Percentiles rank a stretch among this genome's conserved stretches.
Evolutionary conservation across 1,140 invertebrate species (phyloP).

Genomic region (Caenorhabditis briggsae): DNA sequence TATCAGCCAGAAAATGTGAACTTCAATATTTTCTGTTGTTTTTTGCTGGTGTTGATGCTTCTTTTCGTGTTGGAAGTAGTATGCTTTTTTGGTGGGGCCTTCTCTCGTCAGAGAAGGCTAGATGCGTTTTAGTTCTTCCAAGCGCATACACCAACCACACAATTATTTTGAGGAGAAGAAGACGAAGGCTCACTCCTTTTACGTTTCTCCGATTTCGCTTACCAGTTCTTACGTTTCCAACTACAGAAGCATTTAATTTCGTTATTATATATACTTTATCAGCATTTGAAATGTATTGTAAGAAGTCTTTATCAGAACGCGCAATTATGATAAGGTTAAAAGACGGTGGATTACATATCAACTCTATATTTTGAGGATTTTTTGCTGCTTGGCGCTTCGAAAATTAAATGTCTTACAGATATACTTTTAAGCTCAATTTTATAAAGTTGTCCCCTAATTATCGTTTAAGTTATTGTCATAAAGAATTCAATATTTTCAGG

Average conservation of each 20-base stretch:
- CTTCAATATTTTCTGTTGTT: no score
- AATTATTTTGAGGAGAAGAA: slow-evolving; percentile 40
- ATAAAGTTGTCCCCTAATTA: no score
- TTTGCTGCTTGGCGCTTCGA: no score
- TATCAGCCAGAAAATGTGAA: no score
- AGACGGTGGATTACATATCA: no score
- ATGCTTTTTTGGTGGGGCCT: not conserved
- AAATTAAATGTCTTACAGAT: no score
- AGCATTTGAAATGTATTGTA: no score
- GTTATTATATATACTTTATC: no score
- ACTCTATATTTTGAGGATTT: no score
- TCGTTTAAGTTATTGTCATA: not conserved
- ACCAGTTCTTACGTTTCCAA: not conserved
- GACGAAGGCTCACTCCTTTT: not conserved
- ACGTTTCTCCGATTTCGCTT: not conserved
- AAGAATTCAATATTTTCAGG: not conserved
- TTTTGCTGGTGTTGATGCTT: not conserved
- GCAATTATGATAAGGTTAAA: not conserved
- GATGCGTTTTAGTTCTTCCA: slow-evolving; percentile 3
- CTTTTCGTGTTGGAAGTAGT: not conserved
- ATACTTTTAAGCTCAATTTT: no score
- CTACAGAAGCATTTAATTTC: not conserved
- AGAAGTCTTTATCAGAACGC: not conserved
- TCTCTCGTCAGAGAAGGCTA: not conserved
- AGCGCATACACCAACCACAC: slow-evolving; percentile 12